Evolutionary conservation across 2,113 vertebrate species (phyloP).

Genomic region (Chaetura pelagica): DNA sequence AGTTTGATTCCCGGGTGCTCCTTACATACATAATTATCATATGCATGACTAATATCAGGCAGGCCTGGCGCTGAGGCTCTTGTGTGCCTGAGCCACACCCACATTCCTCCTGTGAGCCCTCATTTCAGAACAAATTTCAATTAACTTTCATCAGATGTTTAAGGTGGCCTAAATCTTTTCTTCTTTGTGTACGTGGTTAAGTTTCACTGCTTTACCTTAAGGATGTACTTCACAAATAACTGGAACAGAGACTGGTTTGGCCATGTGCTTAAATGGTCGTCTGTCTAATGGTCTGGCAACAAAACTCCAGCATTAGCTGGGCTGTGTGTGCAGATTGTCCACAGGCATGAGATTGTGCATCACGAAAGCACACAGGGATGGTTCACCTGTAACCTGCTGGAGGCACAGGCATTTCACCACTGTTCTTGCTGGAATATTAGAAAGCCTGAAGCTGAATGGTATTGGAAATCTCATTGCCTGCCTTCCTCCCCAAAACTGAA

Average conservation of each 20-base stretch:
- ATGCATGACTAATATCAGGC: conserved; percentile 20
- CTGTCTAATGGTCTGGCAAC: background rate
- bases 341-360: fast-evolving
- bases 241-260: background rate
- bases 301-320: background rate
- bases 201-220: background rate
- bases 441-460: background rate
- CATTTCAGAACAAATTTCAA: conserved; percentile 39
- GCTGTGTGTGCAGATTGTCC: background rate
- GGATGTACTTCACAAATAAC: background rate
- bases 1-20: background rate
- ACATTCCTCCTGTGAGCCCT: conserved; percentile 9
- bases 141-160: conserved; percentile 42
- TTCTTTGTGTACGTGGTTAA: conserved; percentile 11
- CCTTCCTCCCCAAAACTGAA: fast-evolving
- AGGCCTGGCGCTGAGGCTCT: background rate
- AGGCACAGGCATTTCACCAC: background rate
- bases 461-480: background rate
- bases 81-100: conserved; percentile 12
- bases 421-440: background rate
- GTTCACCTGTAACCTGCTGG: background rate
- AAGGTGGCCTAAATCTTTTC: conserved; percentile 2
- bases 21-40: background rate
- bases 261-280: background rate
- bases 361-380: background rate